phyloP scores from a whole-genome alignment of 2,113 vertebrate genomes.

The Sprattus sprattus region DNA sequence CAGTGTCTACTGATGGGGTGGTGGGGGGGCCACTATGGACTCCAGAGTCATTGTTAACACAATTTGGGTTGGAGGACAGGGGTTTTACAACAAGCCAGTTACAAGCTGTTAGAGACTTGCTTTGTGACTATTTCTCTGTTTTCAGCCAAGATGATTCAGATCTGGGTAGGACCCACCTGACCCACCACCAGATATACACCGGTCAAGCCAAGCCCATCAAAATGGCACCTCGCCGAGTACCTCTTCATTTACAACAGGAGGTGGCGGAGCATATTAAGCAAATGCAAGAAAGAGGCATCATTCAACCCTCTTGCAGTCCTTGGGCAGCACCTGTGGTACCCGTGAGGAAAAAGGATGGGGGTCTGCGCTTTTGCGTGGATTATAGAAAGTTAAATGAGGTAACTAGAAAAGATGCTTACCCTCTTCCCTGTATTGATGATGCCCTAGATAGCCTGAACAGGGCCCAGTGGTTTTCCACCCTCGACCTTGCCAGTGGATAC shows the following conservation, averaged over 20 bases:
- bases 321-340: too few relatives aligned
- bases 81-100: background rate
- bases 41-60: background rate
- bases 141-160: background rate
- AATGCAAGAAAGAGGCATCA: background rate
- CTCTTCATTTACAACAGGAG: conserved; percentile 28
- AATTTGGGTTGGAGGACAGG: conserved; percentile 1
- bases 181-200: conserved; percentile 16
- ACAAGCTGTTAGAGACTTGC: background rate
- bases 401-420: too few relatives aligned
- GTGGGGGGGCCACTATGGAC: background rate
- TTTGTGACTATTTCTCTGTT: too few relatives aligned
- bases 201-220: background rate
- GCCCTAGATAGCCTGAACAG: too few relatives aligned
- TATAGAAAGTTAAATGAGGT: too few relatives aligned
- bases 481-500: too few relatives aligned
- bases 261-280: too few relatives aligned
- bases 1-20: background rate
- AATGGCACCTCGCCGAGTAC: conserved; percentile 1
- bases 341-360: too few relatives aligned
- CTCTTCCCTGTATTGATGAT: too few relatives aligned
- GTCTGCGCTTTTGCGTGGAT: too few relatives aligned
- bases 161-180: conserved; percentile 9
- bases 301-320: too few relatives aligned
- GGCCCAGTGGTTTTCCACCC: too few relatives aligned